phyloP scores from a whole-genome alignment of 2,113 vertebrate genomes.

The Rissa tridactyla region DNA sequence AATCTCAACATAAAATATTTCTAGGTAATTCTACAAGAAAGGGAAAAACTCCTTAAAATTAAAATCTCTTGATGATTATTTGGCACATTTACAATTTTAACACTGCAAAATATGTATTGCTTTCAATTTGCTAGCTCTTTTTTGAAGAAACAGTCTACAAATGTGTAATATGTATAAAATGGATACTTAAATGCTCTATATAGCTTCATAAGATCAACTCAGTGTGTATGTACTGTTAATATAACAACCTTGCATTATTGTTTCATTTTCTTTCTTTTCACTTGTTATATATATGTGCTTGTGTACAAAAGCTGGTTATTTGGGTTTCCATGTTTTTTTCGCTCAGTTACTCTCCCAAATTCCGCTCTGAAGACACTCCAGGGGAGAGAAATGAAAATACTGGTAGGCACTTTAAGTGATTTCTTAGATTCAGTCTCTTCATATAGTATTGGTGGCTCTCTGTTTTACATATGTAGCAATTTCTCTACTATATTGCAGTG shows the following conservation, averaged over 20 bases:
- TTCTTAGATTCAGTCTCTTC: background rate
- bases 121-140: background rate
- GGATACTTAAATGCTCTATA: background rate
- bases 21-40: background rate
- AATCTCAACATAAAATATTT: background rate
- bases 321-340: background rate
- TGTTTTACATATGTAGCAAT: background rate
- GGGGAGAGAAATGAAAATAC: background rate
- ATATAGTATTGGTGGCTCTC: background rate
- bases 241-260: background rate
- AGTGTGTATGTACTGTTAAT: background rate
- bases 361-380: background rate
- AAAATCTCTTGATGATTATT: background rate
- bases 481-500: background rate
- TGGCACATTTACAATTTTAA: background rate
- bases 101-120: background rate
- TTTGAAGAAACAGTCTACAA: background rate
- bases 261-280: background rate
- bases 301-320: background rate
- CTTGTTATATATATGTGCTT: background rate
- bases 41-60: background rate
- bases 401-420: background rate
- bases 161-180: background rate
- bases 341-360: background rate
- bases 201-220: background rate